Base-by-base conservation (phyloP, 2,888 invertebrate genomes). In the Ctenicera cuprea region DNA sequence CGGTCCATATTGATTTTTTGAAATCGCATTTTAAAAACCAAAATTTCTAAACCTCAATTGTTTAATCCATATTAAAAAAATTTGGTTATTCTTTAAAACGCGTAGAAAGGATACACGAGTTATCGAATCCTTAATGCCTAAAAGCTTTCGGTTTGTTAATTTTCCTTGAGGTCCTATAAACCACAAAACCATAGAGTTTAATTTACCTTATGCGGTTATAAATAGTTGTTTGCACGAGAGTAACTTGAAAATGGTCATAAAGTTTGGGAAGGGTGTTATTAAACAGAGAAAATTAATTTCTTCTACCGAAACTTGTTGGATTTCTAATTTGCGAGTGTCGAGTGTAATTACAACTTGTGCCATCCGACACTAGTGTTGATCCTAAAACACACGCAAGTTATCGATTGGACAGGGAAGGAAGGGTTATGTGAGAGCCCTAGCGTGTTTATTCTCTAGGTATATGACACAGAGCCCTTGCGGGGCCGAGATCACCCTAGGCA, bases 281-380 rank as follows among this genome's bases (percentile, higher is more conserved):
- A 54, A 14, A 54, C 30, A 30, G 26, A 5, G 54, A 20, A 30
- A 22, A 54, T 54, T 54, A 54, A 54, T 54, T 54, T 54, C 54
- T 54, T 54, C 48, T 20, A 20, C 7, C 12, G 11, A 54, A 54
- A 54, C 54, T 54, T 54, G 54, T 54, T 54, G 54, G 22, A 54
- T 54, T 54, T 54, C 14, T 54, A 54, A 54, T 54, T 54, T 54
- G 14, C 54, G 52, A 54, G 65, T 52, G 65, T 66, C 52, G 37
- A 41, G 54, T 57, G 16, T 67, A 67, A 67, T 67, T 67, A 67
- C 18, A 67, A 33, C 18, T 67, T 67, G 57, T 59, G 59, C 30
- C 45, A 57, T 57, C 57, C 45, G 38, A 59, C 57, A 67, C 59
- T 54, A n/a, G 67, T 33, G 57, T 45, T 67, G 57, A 67, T 67